These are phyloP conservation scores for Caretta caretta DNA, from an alignment of 2,113 vertebrate species.

Conservation along the genomic window DNA sequence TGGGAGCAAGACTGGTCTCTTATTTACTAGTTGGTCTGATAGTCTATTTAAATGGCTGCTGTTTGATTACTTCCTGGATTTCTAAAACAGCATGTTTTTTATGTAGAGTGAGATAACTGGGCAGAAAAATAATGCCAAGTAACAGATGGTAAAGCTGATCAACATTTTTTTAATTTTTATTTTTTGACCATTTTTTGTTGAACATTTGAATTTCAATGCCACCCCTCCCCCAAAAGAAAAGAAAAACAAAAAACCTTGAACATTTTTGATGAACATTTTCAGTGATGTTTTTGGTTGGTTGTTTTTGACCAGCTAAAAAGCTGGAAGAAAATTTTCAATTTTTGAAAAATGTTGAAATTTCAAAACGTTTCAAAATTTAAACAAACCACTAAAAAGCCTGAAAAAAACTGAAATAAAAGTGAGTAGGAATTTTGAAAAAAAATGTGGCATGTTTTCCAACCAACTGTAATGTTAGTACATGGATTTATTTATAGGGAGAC, in stretches of 20 bases:
- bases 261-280: not conserved
- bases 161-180: not conserved
- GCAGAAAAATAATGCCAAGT: not conserved
- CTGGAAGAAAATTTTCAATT: not conserved
- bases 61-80: not conserved
- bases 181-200: not conserved
- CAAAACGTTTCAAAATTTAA: not conserved
- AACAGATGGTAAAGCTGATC: not conserved
- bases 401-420: not conserved
- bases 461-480: not conserved
- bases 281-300: not conserved
- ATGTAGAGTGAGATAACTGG: not conserved
- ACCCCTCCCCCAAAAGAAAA: not conserved
- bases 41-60: conserved; percentile 11
- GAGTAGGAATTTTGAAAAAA: not conserved
- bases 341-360: not conserved
- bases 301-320: conserved; percentile 1
- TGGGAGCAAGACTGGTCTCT: not conserved
- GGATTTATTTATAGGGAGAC: not conserved
- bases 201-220: not conserved
- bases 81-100: not conserved
- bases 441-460: conserved; percentile 3
- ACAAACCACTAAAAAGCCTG: rapidly evolving
- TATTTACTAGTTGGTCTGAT: conserved; percentile 17
- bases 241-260: not conserved